A percentile compares a stretch with the other conserved stretches of the same genome.
These are phyloP conservation scores for Thereva unica DNA, from an alignment of 2,888 invertebrate genomes.

Conservation along the genomic window DNA sequence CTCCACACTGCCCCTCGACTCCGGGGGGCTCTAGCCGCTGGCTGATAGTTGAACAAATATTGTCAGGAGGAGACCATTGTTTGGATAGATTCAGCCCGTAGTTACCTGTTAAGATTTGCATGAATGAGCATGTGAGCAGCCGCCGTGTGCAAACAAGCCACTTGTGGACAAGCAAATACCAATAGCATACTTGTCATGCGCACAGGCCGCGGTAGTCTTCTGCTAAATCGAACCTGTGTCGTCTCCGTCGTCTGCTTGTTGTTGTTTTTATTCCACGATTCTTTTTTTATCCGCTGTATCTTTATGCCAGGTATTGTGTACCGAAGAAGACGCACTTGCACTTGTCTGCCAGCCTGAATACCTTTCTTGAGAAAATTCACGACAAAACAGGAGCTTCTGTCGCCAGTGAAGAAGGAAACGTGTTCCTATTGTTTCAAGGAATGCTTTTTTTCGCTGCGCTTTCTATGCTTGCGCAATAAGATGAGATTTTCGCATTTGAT, in stretches of 20 bases:
- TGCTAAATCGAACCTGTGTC: not conserved
- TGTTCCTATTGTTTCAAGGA: too few species aligned
- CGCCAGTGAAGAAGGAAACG: too few species aligned
- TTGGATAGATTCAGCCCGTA: slow-evolving; percentile 33
- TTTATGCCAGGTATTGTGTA: too few species aligned
- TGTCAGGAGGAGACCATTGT: slow-evolving; percentile 34
- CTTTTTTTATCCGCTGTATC: too few species aligned
- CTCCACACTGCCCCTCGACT: too few species aligned
- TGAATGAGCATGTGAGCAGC: slow-evolving; percentile 35
- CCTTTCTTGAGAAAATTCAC: too few species aligned
- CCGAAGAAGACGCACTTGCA: not conserved
- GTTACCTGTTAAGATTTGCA: slow-evolving; percentile 36
- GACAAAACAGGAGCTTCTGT: too few species aligned
- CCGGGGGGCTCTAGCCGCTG: not conserved
- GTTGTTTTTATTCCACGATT: too few species aligned
- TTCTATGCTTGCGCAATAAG: too few species aligned
- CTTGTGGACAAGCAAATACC: not conserved
- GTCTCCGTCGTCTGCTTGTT: too few species aligned
- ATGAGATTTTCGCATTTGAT: too few species aligned
- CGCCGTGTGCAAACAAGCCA: not conserved
- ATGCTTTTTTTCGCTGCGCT: too few species aligned
- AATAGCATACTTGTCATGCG: slow-evolving; percentile 3
- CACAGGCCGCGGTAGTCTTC: not conserved
- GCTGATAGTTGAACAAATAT: not conserved
- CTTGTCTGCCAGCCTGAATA: not conserved